phyloP scores from a whole-genome alignment of 2,888 invertebrate species.

The Anoplius nigerrimus region DNA sequence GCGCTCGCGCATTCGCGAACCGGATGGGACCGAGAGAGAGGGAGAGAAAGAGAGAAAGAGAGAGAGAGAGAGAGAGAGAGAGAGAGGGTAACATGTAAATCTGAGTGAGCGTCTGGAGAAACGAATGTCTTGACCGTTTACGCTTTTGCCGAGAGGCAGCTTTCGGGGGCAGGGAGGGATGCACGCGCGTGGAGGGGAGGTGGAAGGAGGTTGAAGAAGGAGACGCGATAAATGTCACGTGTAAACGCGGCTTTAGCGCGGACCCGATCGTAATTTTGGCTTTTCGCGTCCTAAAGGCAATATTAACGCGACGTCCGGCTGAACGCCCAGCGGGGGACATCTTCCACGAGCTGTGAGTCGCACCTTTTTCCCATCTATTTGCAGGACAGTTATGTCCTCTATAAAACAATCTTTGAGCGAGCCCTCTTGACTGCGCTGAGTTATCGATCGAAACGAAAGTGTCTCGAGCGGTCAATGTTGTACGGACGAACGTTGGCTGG shows the following conservation, averaged over 20 bases:
- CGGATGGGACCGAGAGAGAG: neutral
- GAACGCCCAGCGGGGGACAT: neutral
- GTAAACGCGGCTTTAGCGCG: constrained; percentile 11
- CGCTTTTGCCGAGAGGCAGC: constrained; percentile 22
- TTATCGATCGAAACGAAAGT: too few relatives aligned
- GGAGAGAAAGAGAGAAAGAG: constrained; percentile 12
- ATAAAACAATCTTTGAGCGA: too few relatives aligned
- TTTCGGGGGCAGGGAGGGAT: constrained; percentile 10
- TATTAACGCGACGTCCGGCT: constrained; percentile 29
- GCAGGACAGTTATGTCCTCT: too few relatives aligned
- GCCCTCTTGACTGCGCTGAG: too few relatives aligned
- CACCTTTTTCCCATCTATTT: too few relatives aligned
- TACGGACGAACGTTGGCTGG: too few relatives aligned
- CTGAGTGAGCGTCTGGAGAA: constrained; percentile 20
- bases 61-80: constrained; percentile 12
- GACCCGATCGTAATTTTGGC: constrained; percentile 20
- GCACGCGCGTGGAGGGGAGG: constrained; percentile 28
- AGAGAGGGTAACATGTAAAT: constrained; percentile 23
- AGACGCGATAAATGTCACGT: constrained; percentile 19
- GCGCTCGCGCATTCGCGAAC: too few relatives aligned
- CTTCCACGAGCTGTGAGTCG: too few relatives aligned
- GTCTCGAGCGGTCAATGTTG: too few relatives aligned
- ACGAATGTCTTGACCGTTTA: constrained; percentile 32
- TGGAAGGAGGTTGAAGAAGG: constrained; percentile 43
- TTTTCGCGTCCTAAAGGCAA: constrained; percentile 12